phyloP scores from a whole-genome alignment of 2,888 invertebrate genomes.

The Malacosoma neustria region DNA sequence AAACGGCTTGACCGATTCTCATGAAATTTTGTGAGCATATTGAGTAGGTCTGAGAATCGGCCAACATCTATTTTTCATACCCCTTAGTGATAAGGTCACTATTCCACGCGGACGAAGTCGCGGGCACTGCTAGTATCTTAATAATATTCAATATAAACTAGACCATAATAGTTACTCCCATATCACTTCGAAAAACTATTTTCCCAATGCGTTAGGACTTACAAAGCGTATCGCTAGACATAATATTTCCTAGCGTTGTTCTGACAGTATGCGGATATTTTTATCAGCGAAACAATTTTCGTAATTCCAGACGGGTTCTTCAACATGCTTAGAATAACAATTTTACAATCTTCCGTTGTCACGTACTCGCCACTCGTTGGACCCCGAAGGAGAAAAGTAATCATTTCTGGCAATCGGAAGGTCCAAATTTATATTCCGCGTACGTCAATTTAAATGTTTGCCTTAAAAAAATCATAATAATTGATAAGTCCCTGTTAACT shows the following conservation, averaged over 20 bases:
- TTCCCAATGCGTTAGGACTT: not conserved
- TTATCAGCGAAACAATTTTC: slow-evolving; percentile 60
- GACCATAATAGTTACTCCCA: not conserved
- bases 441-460: slow-evolving; percentile 53
- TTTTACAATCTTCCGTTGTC: slow-evolving; percentile 64
- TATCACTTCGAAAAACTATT: not conserved
- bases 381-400: slow-evolving; percentile 56
- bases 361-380: slow-evolving; percentile 58
- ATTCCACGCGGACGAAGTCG: too few species aligned
- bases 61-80: too few species aligned
- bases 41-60: too few species aligned
- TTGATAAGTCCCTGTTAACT: slow-evolving; percentile 18
- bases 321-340: slow-evolving; percentile 66
- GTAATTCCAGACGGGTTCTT: slow-evolving; percentile 56
- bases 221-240: not conserved
- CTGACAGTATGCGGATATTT: slow-evolving; percentile 47
- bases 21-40: too few species aligned
- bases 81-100: too few species aligned
- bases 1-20: too few species aligned
- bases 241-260: slow-evolving; percentile 25
- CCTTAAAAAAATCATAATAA: slow-evolving; percentile 33
- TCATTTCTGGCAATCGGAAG: slow-evolving; percentile 61
- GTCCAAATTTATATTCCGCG: slow-evolving; percentile 56
- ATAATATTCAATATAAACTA: too few species aligned
- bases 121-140: too few species aligned